Base-by-base conservation (phyloP, 2,797 vertebrate species). In the Pseudomugil gertrudae region DNA sequence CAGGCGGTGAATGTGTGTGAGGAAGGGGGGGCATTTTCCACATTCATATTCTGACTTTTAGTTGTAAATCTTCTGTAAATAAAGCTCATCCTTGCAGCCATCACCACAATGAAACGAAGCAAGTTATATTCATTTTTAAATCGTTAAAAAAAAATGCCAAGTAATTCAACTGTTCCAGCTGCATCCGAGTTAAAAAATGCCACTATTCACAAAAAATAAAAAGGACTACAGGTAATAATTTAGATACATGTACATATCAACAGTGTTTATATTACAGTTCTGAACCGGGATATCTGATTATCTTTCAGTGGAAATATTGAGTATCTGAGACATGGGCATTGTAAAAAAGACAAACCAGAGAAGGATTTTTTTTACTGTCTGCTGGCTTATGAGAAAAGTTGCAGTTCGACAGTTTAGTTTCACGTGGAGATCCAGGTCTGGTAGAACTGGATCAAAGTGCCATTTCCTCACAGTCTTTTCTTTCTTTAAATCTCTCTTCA, bases 231-330 rank as follows among this genome's bases (percentile, higher is more conserved):
- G 72, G 68, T 85, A 87, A 87, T 85, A 81, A 88, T 85, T 82
- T 76, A 81, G 77, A 92, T 79, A 85, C 86, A 93, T 93, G 84
- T 93, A 93, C 92, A 93, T 93, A 93, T 92, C 80, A 90, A 94
- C 92, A 94, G 89, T 85, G 73, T 79, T 63, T 90, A 92, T 90
- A 90, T 87, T 90, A 89, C 83, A 87, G 60, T 86, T 82, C 63
- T 88, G 76, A 80, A 78, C 21, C 58, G 54, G 50, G 81, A 60
- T 48, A 69, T 76, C 58, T 65, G 73, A 65, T 70, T 76, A 58
- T 66, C 74, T 76, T 66, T 61, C 72, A 35, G 80, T 79, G 83
- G 81, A 83, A 76, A 87, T 87, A 66, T 77, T 74, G 74, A 74
- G 66, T 72, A 67, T 78, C 30, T 74, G 71, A 78, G 74, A 84